Base-by-base conservation (phyloP, 2,797 vertebrate genomes). In the Tachyglossus aculeatus region DNA sequence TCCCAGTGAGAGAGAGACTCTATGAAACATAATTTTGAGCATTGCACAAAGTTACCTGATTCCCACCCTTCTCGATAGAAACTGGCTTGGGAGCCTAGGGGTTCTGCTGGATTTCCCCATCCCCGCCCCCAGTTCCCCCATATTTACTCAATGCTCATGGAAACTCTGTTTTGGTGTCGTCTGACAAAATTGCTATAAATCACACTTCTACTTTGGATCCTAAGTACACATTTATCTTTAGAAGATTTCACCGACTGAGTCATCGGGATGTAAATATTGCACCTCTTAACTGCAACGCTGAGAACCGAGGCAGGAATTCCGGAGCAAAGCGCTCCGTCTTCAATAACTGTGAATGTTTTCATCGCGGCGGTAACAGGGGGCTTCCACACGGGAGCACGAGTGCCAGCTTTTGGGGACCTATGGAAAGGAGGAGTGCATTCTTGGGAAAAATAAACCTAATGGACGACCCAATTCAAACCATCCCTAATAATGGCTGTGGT, bases 221-320 rank as follows among this genome's bases (percentile, higher is more conserved):
- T 68, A 85, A 77, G 81, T 71, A 71, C 62, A 58, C 55, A 69
- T 80, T 85, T 83, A 82, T 85, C 76, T 85, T 85, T 80, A 83
- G 83, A 78, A 58, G 55, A 34, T 80, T 74, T 85, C 71, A 85
- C 68, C 45, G 71, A 73, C 59, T 78, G 62, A 85, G 68, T 76
- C 76, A 78, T 78, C 78, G 66, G 54, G 52, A 80, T 82, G 63
- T 80, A 80, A 81, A 87, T 67, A 85, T 85, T 80, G 76, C 63
- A 83, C 78, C 63, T 85, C 50, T 80, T 79, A 80, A 81, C 69
- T 80, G 74, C 59, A 78, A 81, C 78, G 73, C 77, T 78, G 62
- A 72, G 78, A 82, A 83, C 71, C 71, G 74, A 69, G 53, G 34
- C 60, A 71, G 78, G 29, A 38, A 83, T 75, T 80, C 56, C 25